A percentile compares a stretch with the other conserved stretches of the same genome.
phyloP scores from a whole-genome alignment of 1,140 invertebrate genomes.

The Gryon sp. region DNA sequence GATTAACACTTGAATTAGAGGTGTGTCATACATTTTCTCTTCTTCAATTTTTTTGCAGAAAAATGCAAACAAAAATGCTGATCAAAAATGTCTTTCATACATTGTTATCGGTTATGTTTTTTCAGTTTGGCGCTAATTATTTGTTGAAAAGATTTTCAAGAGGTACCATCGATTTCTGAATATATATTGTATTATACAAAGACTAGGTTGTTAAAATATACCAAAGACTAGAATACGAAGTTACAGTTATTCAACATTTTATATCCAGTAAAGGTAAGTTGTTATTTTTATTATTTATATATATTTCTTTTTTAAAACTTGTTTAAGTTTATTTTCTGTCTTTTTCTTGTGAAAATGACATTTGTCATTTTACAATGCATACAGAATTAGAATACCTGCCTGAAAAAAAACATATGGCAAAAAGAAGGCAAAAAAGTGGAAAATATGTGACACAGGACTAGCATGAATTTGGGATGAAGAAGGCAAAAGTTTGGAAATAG shows the following conservation, averaged over 20 bases:
- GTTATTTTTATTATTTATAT: not conserved
- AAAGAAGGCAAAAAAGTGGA: no score
- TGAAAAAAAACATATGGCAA: no score
- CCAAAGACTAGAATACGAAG: slow-evolving; percentile 71
- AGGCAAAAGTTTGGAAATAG: no score
- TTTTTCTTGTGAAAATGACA: slow-evolving; percentile 4
- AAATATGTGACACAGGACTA: no score
- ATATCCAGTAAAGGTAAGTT: slow-evolving; percentile 16
- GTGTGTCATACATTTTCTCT: slow-evolving; percentile 69
- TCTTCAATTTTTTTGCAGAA: slow-evolving; percentile 14
- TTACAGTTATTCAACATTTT: slow-evolving; percentile 31
- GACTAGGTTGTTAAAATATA: slow-evolving; percentile 72
- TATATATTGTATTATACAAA: slow-evolving; percentile 61
- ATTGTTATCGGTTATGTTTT: not conserved
- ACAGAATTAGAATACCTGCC: no score
- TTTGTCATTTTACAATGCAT: slow-evolving; percentile 24
- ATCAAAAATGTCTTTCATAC: slow-evolving; percentile 9
- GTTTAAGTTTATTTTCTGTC: not conserved
- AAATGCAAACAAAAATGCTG: slow-evolving; percentile 3
- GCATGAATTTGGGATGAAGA: no score
- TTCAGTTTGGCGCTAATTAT: slow-evolving; percentile 10
- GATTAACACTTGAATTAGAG: slow-evolving; percentile 71
- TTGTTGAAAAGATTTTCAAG: slow-evolving; percentile 26
- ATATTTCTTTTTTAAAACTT: not conserved
- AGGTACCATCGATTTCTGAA: slow-evolving; percentile 35